Conservation (phyloP, 2,888 invertebrate genomes). For the Pteria penguin region DNA sequence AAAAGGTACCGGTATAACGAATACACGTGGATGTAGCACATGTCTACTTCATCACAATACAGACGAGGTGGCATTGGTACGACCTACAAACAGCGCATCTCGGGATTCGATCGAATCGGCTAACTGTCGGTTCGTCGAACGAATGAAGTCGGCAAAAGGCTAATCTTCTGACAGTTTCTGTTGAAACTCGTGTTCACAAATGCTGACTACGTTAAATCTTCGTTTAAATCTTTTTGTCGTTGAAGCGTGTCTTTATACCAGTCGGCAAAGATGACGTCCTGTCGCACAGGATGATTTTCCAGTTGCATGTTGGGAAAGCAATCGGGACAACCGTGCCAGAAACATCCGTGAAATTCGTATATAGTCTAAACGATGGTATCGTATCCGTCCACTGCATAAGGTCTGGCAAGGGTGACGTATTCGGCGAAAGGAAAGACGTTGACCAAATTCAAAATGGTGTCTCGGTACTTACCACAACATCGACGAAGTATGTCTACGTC, state of each 20-base stretch:
- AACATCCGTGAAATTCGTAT: too few relatives aligned
- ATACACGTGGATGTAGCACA: conserved; percentile 22
- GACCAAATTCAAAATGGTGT: too few relatives aligned
- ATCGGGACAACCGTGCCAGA: too few relatives aligned
- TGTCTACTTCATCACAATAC: not conserved
- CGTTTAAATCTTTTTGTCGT: not conserved
- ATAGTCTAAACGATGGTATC: not conserved
- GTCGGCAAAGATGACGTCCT: not conserved
- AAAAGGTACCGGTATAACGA: conserved; percentile 25
- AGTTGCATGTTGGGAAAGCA: not conserved
- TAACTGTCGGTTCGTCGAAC: not conserved
- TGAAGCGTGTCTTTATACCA: not conserved
- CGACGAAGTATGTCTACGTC: too few relatives aligned
- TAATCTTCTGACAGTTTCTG: not conserved
- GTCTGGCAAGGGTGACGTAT: too few relatives aligned
- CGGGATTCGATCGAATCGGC: not conserved
- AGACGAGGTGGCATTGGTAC: conserved; percentile 6
- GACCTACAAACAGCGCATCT: conserved; percentile 12
- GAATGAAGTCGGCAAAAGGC: not conserved
- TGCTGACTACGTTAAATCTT: not conserved
- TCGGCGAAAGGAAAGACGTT: too few relatives aligned
- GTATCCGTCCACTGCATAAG: conserved; percentile 3
- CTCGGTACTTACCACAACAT: too few relatives aligned
- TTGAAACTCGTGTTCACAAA: conserved; percentile 25
- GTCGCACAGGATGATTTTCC: not conserved